Evolutionary conservation across 2,113 vertebrate species (phyloP).

Genomic region (Alouatta palliata): DNA sequence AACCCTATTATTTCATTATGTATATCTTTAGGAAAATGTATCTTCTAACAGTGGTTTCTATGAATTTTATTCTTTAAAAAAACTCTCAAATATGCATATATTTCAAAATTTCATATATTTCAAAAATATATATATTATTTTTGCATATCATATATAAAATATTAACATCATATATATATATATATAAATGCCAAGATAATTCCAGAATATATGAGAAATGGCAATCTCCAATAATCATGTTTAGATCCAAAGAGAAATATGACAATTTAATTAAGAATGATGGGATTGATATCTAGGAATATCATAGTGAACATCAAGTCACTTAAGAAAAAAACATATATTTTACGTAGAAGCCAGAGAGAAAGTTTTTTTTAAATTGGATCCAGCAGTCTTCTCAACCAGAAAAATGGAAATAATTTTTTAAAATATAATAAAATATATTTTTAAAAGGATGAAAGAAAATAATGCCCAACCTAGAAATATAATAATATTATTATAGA

Average conservation of each 20-base stretch:
- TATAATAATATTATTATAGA: not conserved
- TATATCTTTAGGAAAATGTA: not conserved
- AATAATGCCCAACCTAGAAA: not conserved
- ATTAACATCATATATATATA: not conserved
- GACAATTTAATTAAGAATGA: not conserved
- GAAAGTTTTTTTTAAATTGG: not conserved
- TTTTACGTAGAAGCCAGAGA: not conserved
- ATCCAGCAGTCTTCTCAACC: not conserved
- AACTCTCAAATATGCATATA: not conserved
- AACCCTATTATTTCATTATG: not conserved
- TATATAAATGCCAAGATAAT: no score
- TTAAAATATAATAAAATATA: not conserved
- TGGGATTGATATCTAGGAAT: not conserved
- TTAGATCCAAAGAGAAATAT: accelerated
- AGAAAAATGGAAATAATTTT: not conserved
- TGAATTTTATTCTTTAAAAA: not conserved
- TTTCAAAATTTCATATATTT: not conserved
- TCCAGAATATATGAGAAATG: not conserved
- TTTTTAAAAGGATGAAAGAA: not conserved
- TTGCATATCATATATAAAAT: not conserved
- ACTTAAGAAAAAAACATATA: not conserved
- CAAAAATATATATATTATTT: not conserved
- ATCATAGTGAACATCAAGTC: not conserved
- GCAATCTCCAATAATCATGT: no score
- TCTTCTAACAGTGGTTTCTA: not conserved